Evolutionary conservation across 2,113 vertebrate species (phyloP), one percentile per base, ranked within the genome.

Genomic region (Varanus salvator): DNA sequence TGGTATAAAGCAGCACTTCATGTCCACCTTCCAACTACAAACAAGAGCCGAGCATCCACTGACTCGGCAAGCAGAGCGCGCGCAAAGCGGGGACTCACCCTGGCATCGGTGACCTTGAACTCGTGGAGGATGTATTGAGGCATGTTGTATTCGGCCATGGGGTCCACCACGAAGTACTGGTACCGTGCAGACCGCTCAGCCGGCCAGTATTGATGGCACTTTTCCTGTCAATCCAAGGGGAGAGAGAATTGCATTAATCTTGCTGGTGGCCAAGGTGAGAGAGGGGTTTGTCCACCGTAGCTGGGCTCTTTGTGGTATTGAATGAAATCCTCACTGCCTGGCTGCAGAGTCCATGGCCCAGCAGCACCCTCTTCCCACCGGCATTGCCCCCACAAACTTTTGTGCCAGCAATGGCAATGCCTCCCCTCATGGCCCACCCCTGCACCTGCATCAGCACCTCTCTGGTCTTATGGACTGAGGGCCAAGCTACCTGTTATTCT

Each of bases 91-190:
- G 0, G 29, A 93, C 98, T 98, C 93, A 99, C 99, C 97, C 99
- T 97, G 94, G 99, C 99, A 0, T 99, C 99, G 0, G 99, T 99
- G 97, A 99, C 99, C 96, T 99, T 99, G 97, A 99, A 99, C 90
- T 99, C 99, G 8, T 98, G 95, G 2, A 99, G 98, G 96, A 99
- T 99, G 95, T 99, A 99, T 96, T 99, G 99, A 11, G 99, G 99
- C 99, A 99, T 99, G 97, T 99, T 99, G 96, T 99, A 99, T 78
- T 99, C 99, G 0, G 99, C 99, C 99, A 99, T 99, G 11, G 99
- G 99, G 81, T 99, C 99, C 89, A 99, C 99, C 9, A 99, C 99
- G 0, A 99, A 99, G 96, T 99, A 99, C 97, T 99, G 99, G 95
- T 99, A 99, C 60, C 99, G 97, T 60, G 99, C 98, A 0, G 99